A percentile compares a stretch with the other conserved stretches of the same genome.
phyloP scores from a whole-genome alignment of 2,797 vertebrate genomes.

The Coreius guichenoti region DNA sequence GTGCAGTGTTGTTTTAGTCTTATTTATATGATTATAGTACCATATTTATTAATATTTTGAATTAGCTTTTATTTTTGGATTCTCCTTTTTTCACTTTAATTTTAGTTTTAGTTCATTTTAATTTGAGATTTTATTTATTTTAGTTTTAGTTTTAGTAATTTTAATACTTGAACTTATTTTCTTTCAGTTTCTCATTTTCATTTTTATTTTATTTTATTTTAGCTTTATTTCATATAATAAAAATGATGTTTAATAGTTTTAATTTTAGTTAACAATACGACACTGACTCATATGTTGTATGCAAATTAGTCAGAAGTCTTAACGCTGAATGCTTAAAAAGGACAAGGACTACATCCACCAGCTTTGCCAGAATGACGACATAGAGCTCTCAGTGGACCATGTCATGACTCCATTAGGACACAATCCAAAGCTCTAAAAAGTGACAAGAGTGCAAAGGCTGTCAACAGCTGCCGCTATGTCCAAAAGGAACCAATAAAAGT shows the following conservation, averaged over 20 bases:
- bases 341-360: neutral
- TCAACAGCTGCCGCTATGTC: constrained; percentile 37
- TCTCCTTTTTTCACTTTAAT: too few relatives aligned
- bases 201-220: neutral
- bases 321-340: constrained; percentile 4
- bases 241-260: neutral
- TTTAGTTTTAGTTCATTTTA: neutral
- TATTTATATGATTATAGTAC: neutral
- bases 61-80: neutral
- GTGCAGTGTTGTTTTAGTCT: neutral
- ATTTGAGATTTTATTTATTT: neutral
- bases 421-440: constrained; percentile 32
- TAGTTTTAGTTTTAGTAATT: neutral
- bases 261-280: neutral
- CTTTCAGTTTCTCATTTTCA: neutral
- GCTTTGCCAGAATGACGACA: constrained; percentile 15
- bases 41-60: neutral
- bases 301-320: neutral
- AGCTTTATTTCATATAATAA: neutral
- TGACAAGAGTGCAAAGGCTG: constrained; percentile 38
- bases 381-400: constrained; percentile 27
- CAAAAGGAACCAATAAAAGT: constrained; percentile 1
- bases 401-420: constrained; percentile 46
- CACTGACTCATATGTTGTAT: neutral
- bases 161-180: neutral